Evolutionary conservation across 2,797 vertebrate species (phyloP).

Genomic region (Brotula barbata): DNA sequence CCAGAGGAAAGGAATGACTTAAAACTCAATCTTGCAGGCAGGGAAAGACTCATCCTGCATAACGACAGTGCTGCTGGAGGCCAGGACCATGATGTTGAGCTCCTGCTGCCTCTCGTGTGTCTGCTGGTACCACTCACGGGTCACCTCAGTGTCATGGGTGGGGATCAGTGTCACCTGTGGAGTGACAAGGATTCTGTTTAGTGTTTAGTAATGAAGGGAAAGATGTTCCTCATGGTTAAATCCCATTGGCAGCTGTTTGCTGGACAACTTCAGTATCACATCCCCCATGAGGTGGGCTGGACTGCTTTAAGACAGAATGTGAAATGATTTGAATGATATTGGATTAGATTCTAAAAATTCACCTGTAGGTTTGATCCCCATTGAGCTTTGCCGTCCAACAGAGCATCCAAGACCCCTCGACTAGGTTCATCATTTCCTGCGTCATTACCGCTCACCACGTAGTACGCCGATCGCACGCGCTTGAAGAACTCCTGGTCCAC

Average conservation of each 20-base stretch:
- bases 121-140: slow-evolving; percentile 98
- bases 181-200: background rate
- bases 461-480: slow-evolving; percentile 91
- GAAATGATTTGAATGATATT: background rate
- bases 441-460: slow-evolving; percentile 97
- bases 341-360: slow-evolving; percentile 10
- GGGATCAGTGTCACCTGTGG: slow-evolving; percentile 95
- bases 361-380: slow-evolving; percentile 99
- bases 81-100: slow-evolving; percentile 96
- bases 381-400: slow-evolving; percentile 96
- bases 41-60: slow-evolving; percentile 99
- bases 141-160: slow-evolving; percentile 97
- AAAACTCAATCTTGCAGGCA: slow-evolving; percentile 99
- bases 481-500: slow-evolving; percentile 97
- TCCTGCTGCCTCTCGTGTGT: slow-evolving; percentile 98
- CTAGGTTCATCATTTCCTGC: slow-evolving; percentile 88
- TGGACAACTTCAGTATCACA: no score
- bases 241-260: no score
- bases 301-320: background rate
- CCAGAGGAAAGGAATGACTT: slow-evolving; percentile 53
- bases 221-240: no score
- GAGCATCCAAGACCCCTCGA: slow-evolving; percentile 88
- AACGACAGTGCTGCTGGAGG: slow-evolving; percentile 98
- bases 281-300: no score
- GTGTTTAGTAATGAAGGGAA: no score